Base-by-base conservation (phyloP, 2,888 invertebrate genomes). In the Leuctra nigra region DNA sequence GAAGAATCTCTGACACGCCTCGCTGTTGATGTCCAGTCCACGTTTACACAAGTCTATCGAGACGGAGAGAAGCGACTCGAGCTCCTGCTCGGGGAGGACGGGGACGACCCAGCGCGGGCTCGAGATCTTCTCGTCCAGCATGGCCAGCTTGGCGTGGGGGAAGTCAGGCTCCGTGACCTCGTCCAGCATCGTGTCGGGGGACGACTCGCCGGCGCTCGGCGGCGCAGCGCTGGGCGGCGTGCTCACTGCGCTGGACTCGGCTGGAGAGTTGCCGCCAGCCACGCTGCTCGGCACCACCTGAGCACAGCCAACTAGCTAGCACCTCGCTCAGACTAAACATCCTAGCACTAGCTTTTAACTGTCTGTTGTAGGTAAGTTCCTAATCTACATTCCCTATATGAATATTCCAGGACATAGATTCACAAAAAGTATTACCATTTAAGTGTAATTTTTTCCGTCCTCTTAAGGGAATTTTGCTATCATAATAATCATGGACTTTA, bases 21-120 rank as follows among this genome's bases (percentile, higher is more conserved):
- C 87, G 70, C 92, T 88, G 69, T 87, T 84, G 61, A 85, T 83
- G 76, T 97, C 96, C 72, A 89, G 79, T 69, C 87, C 91, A 77
- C 85, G 87, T 70, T 81, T 80, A 68, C 92, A 90, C 62, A 96
- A 77, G 66, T 90, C 88, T 65, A 92, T 92, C 63, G 94, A 84
- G 64, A 91, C 90, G 74, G 91, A 86, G 61, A 97, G 77, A 63
- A 97, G 80, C 67, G 90, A 85, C 75, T 96, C 95, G 66, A 97
- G 75, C 74, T 97, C 96, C 75, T 96, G 95, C 67, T 95, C 94
- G 11, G 97, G 95, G 68, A 97, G 75, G 54, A 97, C 97, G 33
- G 97, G 97, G 53, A 97, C 96, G 61, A 97, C 93, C 97, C 97
- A 97, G 67, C 96, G 81, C 58, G 94, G 87, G 75, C 89, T 87